Evolutionary conservation across 2,888 invertebrate species (phyloP).

Genomic region (Corythucha ciliata): DNA sequence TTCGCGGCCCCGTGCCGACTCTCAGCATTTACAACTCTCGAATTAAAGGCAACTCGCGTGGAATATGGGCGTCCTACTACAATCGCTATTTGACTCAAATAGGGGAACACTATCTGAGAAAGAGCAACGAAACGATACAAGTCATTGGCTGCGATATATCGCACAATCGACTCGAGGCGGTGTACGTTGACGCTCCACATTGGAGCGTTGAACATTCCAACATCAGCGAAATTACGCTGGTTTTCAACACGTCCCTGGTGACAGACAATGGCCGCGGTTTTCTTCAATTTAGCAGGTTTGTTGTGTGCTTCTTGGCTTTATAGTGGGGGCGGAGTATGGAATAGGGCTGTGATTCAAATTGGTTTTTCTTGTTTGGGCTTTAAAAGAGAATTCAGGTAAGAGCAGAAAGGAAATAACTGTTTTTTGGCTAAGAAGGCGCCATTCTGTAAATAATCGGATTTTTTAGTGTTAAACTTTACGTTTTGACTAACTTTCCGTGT

Average conservation of each 20-base stretch:
- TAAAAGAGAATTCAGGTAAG: too few relatives aligned
- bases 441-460: too few relatives aligned
- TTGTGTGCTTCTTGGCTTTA: background rate
- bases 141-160: conserved; percentile 71
- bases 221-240: conserved; percentile 80
- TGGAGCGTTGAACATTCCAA: conserved; percentile 80
- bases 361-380: background rate
- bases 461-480: too few relatives aligned
- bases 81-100: conserved; percentile 77
- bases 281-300: conserved; percentile 63
- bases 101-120: conserved; percentile 75
- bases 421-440: too few relatives aligned
- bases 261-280: conserved; percentile 82
- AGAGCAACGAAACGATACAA: conserved; percentile 78
- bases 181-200: conserved; percentile 71
- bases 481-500: too few relatives aligned
- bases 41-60: conserved; percentile 71
- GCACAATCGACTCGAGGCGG: conserved; percentile 68
- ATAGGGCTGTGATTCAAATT: background rate
- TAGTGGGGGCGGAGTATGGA: background rate
- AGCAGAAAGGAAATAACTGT: background rate
- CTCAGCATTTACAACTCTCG: conserved; percentile 59
- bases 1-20: conserved; percentile 71
- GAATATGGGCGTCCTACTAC: conserved; percentile 75
- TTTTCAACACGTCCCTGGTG: conserved; percentile 75